phyloP scores from a whole-genome alignment of 2,888 invertebrate species.

The Palloptera scutellata region DNA sequence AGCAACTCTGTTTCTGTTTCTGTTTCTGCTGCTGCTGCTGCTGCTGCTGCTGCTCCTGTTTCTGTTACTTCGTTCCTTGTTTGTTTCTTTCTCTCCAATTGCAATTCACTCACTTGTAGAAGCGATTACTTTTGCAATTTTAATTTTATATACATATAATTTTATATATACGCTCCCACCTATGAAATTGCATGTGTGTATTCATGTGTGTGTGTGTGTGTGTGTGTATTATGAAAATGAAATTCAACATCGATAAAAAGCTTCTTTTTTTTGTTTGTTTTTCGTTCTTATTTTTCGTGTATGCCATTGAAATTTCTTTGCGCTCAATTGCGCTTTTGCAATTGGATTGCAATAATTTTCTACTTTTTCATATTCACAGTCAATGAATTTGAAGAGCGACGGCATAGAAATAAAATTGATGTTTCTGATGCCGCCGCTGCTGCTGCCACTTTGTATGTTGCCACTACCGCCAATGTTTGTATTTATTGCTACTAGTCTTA shows the following conservation, averaged over 20 bases:
- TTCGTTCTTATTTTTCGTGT: not conserved
- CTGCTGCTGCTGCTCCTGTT: not conserved
- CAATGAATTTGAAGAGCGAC: not conserved
- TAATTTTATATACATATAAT: not conserved
- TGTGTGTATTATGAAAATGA: no score
- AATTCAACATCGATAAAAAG: not conserved
- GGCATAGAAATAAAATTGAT: not conserved
- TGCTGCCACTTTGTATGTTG: no score
- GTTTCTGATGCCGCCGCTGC: no score
- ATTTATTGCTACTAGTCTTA: no score
- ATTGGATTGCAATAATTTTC: not conserved
- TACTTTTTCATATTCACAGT: slow-evolving; percentile 3
- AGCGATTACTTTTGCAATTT: not conserved
- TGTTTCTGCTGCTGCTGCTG: not conserved
- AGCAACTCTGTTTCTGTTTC: not conserved
- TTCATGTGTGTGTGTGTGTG: no score
- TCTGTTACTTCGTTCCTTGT: not conserved
- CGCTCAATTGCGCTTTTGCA: not conserved
- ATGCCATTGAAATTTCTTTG: not conserved
- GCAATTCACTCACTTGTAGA: not conserved
- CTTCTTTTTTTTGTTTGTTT: not conserved
- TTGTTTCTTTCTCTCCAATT: not conserved
- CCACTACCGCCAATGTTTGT: no score
- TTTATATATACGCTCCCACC: not conserved
- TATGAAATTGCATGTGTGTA: no score